Base-by-base conservation (phyloP, 1,140 invertebrate species). In the Helicoverpa armigera region DNA sequence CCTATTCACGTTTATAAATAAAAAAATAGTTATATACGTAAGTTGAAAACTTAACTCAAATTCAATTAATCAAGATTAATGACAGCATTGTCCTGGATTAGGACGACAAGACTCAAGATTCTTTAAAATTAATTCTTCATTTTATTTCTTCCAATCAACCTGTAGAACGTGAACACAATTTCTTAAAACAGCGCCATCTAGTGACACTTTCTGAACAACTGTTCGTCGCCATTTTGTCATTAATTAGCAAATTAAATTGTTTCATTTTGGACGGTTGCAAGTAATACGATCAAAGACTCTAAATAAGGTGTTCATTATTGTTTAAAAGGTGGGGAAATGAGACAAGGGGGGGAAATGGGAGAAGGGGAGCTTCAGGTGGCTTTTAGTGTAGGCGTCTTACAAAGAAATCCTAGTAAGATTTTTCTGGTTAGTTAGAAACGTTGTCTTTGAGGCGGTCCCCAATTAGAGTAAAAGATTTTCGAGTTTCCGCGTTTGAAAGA, bases 221-320 rank as follows among this genome's bases (percentile, higher is more conserved):
- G 35, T 31, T 31, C 35, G 2, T 18, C 56, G 73, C 58, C 50
- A 78, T 78, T 75, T 78, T 43, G 23, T 35, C 67, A 78, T 78
- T 78, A 78, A 78, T 67, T 67, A 78, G 50, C 61, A 63, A 78
- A 65, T 78, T 65, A 54, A 78, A 35, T 78, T 43, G 60, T 65
- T 78, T 35, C 63, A 65, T 75, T 63, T 61, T 2, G 50, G 63
- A 78, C 48, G 13, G 60, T 56, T 65, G 18, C 31, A 48, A 58
- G 54, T 31, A 63, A 51, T 53, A 18, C 60, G 43, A 29, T 63
- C 74, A 63, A 76, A 76, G 74, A 65, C 43, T 60, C 18, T 54
- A 61, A 75, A 75, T 75, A 75, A 56, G 73, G 35, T 60, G 73
- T 75, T 75, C 73, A 61, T 75, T 75, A 56, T 14, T 50, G 35